phyloP scores from a whole-genome alignment of 2,888 invertebrate genomes.

The Smittia aterrima region DNA sequence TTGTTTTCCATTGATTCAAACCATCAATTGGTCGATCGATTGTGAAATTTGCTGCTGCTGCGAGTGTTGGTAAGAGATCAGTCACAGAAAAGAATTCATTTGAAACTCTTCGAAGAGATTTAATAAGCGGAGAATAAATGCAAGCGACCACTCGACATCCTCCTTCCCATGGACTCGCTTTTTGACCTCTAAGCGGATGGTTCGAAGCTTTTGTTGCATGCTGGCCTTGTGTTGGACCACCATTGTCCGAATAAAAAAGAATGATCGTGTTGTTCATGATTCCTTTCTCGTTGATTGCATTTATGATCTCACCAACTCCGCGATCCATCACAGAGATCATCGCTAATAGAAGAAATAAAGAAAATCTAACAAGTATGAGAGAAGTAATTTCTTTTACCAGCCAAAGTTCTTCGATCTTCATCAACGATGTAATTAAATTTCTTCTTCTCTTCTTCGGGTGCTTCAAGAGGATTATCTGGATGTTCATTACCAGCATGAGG shows the following conservation, averaged over 20 bases:
- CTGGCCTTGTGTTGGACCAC: conserved; percentile 72
- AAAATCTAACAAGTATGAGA: too few relatives aligned
- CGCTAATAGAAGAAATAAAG: conserved; percentile 56
- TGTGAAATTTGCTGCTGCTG: conserved; percentile 48
- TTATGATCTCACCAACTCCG: conserved; percentile 74
- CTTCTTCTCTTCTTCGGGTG: conserved; percentile 67
- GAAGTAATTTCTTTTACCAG: conserved; percentile 57
- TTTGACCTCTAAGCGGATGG: conserved; percentile 76
- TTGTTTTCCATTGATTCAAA: conserved; percentile 66
- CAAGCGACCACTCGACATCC: conserved; percentile 74
- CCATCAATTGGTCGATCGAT: conserved; percentile 58
- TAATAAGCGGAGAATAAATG: conserved; percentile 68
- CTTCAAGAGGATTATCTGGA: conserved; percentile 64
- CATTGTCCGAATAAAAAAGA: conserved; percentile 85
- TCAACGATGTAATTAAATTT: conserved; percentile 68
- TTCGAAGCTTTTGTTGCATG: conserved; percentile 74
- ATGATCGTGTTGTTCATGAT: conserved; percentile 80
- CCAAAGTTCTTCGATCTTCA: conserved; percentile 64
- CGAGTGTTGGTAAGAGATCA: conserved; percentile 80
- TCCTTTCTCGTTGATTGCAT: conserved; percentile 62
- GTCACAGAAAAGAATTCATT: conserved; percentile 71
- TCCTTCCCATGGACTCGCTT: conserved; percentile 82
- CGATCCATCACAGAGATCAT: conserved; percentile 83
- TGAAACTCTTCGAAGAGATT: conserved; percentile 58
- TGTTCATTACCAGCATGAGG: conserved; percentile 71